phyloP scores from a whole-genome alignment of 2,888 invertebrate species.

The Graphium colonna region DNA sequence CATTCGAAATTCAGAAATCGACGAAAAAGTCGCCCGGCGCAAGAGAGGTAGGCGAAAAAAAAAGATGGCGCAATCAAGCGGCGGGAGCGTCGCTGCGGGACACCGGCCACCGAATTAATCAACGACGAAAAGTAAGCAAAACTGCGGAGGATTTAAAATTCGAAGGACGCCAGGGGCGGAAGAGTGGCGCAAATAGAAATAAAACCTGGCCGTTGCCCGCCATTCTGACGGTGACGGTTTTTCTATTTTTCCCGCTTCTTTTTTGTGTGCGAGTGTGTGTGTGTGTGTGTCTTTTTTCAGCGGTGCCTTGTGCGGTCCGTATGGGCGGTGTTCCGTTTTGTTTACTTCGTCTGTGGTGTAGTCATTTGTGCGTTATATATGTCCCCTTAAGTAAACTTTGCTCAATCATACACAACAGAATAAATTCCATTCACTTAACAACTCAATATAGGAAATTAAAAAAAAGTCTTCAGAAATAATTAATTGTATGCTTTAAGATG shows the following conservation, averaged over 20 bases:
- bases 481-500: no score
- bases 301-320: slow-evolving; percentile 24
- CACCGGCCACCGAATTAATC: slow-evolving; percentile 71
- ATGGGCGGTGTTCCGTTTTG: slow-evolving; percentile 21
- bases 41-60: slow-evolving; percentile 30
- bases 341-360: slow-evolving; percentile 1
- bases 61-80: slow-evolving; percentile 57
- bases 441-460: no score
- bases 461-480: no score
- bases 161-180: slow-evolving; percentile 53
- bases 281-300: no score
- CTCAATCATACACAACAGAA: no score
- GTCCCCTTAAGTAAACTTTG: no score
- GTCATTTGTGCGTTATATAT: not conserved
- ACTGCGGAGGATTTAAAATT: slow-evolving; percentile 50
- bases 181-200: slow-evolving; percentile 57
- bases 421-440: no score
- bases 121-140: slow-evolving; percentile 65
- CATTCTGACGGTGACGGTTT: slow-evolving; percentile 73
- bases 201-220: slow-evolving; percentile 57
- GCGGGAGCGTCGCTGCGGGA: slow-evolving; percentile 64
- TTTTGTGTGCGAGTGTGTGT: slow-evolving; percentile 36
- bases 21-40: slow-evolving; percentile 33
- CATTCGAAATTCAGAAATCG: slow-evolving; percentile 26
- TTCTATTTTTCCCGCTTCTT: slow-evolving; percentile 47